Base-by-base conservation (phyloP, 2,888 invertebrate genomes). In the Liopterus haemorrhoidalis region DNA sequence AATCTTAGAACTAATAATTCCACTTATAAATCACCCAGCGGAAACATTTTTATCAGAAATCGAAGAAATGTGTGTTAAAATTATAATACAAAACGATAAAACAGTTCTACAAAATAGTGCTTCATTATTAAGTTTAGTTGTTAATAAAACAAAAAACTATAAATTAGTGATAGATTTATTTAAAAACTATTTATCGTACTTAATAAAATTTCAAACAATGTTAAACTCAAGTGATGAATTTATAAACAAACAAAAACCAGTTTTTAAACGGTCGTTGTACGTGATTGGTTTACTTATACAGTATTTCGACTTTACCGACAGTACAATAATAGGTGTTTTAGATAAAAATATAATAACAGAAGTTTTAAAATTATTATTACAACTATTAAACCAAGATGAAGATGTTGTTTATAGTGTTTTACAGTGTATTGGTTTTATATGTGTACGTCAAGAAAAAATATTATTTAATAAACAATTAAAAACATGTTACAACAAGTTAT, bases 1-100 rank as follows among this genome's bases (percentile, higher is more conserved):
- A 45, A 90, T 88, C 14, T 68, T 92, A 53, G 89, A 90, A 65
- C 70, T 88, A 46, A 85, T 94, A 27, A 89, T 96, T 37, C 95
- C 95, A 1, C 70, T 95, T 41, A 90, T 96, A 78, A 90, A 91
- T 63, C 93, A 95, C 70, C 94, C 95, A 0, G 89, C 91, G 64
- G 91, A 93, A 66, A 83, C 84, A 54, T 93, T 95, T 70, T 74
- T 96, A 54, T 83, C 86, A 11, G 87, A 90, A 57, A 72, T 95
- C 41, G 95, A 95, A 65, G 90, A 91, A 63, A 90, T 91, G 64
- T 82, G 91, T 53, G 88, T 92, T 54, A 87, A 92, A 63, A 70
- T 91, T 43, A 86, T 90, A 53, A 75, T 91, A 40, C 83, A 83
- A 57, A 82, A 89, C 55, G 91, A 90, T 52, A 71, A 71, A 59